A percentile compares a stretch with the other conserved stretches of the same genome.
Conservation (phyloP, 2,797 vertebrate species). For the Lophius americanus region DNA sequence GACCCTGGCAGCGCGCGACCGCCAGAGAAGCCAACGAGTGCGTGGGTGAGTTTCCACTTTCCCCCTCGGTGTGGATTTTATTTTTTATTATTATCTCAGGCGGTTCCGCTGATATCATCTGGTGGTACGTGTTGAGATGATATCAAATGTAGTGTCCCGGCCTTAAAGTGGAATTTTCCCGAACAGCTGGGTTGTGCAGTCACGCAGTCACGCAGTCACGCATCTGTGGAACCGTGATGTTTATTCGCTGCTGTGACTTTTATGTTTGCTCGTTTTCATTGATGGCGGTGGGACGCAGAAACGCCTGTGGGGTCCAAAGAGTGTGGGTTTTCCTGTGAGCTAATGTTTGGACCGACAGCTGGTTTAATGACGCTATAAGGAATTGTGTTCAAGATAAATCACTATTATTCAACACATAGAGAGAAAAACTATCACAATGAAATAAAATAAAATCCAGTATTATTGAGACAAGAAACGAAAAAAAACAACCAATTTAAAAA, state of each 20-base stretch:
- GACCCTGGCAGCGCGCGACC: conserved; percentile 98
- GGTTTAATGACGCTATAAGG: not conserved
- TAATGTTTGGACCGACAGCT: not conserved
- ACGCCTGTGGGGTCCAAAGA: not conserved
- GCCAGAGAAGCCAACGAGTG: conserved; percentile 98
- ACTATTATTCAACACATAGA: not conserved
- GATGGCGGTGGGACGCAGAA: not conserved
- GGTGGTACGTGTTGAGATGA: too few relatives aligned
- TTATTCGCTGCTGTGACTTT: conserved; percentile 1
- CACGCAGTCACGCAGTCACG: too few relatives aligned
- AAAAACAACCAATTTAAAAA: too few relatives aligned
- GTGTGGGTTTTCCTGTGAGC: not conserved
- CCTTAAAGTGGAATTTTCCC: too few relatives aligned
- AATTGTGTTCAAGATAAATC: not conserved
- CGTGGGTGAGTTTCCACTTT: conserved; percentile 87
- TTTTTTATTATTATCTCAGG: too few relatives aligned
- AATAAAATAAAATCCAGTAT: too few relatives aligned
- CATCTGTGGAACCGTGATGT: too few relatives aligned
- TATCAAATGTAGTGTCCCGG: too few relatives aligned
- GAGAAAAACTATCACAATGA: not conserved
- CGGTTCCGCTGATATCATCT: too few relatives aligned
- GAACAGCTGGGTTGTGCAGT: too few relatives aligned
- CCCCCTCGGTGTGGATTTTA: too few relatives aligned
- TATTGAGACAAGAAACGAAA: too few relatives aligned
- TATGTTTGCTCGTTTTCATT: not conserved